phyloP scores from a whole-genome alignment of 2,113 vertebrate species.

The Elaphurus davidianus region DNA sequence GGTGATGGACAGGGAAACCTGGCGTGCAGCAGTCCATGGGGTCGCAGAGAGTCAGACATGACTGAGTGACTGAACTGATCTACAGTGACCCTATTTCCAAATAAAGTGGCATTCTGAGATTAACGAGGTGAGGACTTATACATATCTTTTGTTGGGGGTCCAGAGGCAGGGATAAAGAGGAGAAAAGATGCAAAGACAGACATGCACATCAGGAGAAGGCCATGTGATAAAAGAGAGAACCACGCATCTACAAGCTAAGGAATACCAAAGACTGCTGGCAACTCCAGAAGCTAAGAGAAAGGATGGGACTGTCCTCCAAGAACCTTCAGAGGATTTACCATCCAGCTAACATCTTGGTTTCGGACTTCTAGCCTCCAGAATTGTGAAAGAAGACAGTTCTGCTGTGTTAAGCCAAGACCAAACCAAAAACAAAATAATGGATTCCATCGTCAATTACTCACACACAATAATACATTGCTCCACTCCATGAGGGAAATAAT shows the following conservation, averaged over 20 bases:
- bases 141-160: background rate
- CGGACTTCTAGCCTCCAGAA: background rate
- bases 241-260: background rate
- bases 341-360: background rate
- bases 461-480: background rate
- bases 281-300: background rate
- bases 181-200: background rate
- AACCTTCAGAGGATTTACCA: background rate
- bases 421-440: background rate
- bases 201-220: background rate
- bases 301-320: background rate
- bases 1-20: background rate
- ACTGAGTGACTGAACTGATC: background rate
- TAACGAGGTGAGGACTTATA: background rate
- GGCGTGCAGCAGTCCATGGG: background rate
- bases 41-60: rapidly evolving
- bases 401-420: background rate
- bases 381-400: background rate
- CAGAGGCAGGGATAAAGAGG: background rate
- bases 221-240: background rate
- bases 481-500: background rate
- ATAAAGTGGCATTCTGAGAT: background rate
- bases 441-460: background rate
- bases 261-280: background rate
- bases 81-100: background rate